A percentile compares a stretch with the other conserved stretches of the same genome.
Conservation (phyloP, 2,888 invertebrate species). For the Barypeithes pellucidus region DNA sequence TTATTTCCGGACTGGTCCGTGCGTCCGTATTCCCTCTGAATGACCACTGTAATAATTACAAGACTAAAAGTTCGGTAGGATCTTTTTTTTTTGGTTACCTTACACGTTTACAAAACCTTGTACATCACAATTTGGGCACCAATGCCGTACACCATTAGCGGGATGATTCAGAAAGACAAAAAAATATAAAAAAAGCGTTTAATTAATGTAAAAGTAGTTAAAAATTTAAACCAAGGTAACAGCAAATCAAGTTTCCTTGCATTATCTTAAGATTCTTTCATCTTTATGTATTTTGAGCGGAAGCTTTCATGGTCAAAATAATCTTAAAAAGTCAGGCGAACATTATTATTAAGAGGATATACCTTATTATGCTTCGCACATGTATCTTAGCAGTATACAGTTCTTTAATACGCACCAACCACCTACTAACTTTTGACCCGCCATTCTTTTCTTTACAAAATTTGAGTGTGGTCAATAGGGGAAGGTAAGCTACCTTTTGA, state of each 20-base stretch:
- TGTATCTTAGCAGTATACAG: too few species aligned
- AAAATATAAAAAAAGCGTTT: constrained; percentile 41
- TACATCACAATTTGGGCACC: not conserved
- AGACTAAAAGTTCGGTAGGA: too few species aligned
- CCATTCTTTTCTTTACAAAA: too few species aligned
- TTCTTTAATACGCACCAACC: too few species aligned
- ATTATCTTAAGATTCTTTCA: constrained; percentile 51
- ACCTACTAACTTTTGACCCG: too few species aligned
- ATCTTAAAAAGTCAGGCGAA: constrained; percentile 41
- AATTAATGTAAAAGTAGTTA: constrained; percentile 52
- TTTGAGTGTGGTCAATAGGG: too few species aligned
- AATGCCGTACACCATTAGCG: not conserved
- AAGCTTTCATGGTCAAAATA: constrained; percentile 52
- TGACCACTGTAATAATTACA: too few species aligned
- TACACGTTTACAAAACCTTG: not conserved
- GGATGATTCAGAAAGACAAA: constrained; percentile 41
- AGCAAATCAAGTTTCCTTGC: constrained; percentile 46
- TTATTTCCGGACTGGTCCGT: too few species aligned
- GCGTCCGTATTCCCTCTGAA: too few species aligned
- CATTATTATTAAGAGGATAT: constrained; percentile 37
- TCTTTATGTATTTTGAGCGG: constrained; percentile 51
- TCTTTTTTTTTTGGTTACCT: too few species aligned
- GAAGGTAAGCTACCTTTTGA: too few species aligned
- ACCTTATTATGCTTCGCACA: not conserved
- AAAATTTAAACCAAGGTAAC: constrained; percentile 50